These are phyloP conservation scores for Styela clava DNA, from an alignment of 23 tunicate genomes.

Conservation along the genomic window DNA sequence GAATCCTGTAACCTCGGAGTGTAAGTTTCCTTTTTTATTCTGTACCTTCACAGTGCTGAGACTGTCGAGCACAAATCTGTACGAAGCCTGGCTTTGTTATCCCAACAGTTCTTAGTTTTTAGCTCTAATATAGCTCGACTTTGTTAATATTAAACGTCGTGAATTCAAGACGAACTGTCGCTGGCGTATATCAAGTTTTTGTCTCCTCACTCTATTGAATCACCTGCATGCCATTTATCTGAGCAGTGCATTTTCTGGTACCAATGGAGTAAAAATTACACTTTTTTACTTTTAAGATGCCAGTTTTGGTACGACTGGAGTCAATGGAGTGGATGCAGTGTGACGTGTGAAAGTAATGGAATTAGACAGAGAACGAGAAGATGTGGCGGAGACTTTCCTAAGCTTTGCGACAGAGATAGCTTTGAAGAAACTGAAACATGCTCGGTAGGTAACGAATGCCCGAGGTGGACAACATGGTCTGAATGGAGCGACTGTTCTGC, in stretches of 20 bases:
- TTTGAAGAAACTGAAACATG: slow-evolving; percentile 33
- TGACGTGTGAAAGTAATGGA: slow-evolving; percentile 55
- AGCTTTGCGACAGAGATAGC: slow-evolving; percentile 30
- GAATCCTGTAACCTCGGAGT: slow-evolving; percentile 47
- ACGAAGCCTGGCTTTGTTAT: too few species aligned
- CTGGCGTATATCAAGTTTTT: too few species aligned
- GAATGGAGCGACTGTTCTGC: slow-evolving; percentile 37
- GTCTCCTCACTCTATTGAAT: too few species aligned
- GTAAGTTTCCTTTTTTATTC: slow-evolving; percentile 26
- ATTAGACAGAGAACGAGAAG: slow-evolving; percentile 36
- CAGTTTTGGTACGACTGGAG: slow-evolving; percentile 68
- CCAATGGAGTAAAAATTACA: too few species aligned
- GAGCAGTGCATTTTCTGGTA: too few species aligned
- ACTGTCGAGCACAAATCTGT: neutral
- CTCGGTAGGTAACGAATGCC: slow-evolving; percentile 27
- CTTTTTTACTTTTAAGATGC: too few species aligned
- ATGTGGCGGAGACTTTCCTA: slow-evolving; percentile 68
- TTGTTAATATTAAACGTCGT: too few species aligned
- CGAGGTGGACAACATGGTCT: slow-evolving; percentile 39
- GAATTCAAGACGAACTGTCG: too few species aligned
- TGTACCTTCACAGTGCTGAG: too few species aligned
- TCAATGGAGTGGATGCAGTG: slow-evolving; percentile 62
- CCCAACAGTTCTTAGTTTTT: too few species aligned
- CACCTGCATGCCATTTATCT: too few species aligned
- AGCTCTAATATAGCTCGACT: too few species aligned